phyloP scores from a whole-genome alignment of 2,113 vertebrate species.

The Ursus arctos region DNA sequence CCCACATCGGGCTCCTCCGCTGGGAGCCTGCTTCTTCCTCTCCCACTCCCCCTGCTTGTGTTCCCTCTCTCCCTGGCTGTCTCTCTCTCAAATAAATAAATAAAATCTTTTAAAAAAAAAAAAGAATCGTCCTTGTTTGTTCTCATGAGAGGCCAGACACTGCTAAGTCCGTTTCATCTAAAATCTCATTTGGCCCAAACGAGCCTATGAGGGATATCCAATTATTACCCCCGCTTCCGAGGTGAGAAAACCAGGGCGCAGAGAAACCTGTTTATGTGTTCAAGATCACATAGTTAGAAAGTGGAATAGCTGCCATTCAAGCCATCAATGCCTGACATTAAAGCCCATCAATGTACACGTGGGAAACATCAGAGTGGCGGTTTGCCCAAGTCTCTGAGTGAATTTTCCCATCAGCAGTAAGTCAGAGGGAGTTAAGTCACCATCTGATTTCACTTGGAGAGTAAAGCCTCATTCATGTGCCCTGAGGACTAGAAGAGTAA shows the following conservation, averaged over 20 bases:
- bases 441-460: not conserved
- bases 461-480: not conserved
- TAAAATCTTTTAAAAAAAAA: too few relatives aligned
- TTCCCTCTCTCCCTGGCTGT: too few relatives aligned
- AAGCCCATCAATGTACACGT: not conserved
- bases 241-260: too few relatives aligned
- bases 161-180: not conserved
- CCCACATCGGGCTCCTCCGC: too few relatives aligned
- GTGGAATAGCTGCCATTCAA: not conserved
- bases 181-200: not conserved
- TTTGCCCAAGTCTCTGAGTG: not conserved
- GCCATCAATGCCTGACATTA: not conserved
- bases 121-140: not conserved
- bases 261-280: not conserved
- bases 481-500: not conserved
- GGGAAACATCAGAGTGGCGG: too few relatives aligned
- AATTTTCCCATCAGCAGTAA: not conserved
- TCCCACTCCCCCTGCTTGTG: too few relatives aligned
- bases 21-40: too few relatives aligned
- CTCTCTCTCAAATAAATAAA: too few relatives aligned
- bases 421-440: not conserved
- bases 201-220: accelerated
- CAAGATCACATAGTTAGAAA: not conserved
- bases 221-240: not conserved
- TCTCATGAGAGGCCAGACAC: not conserved